phyloP scores from a whole-genome alignment of 1,140 invertebrate genomes.

The Bursaphelenchus mucronatus region DNA sequence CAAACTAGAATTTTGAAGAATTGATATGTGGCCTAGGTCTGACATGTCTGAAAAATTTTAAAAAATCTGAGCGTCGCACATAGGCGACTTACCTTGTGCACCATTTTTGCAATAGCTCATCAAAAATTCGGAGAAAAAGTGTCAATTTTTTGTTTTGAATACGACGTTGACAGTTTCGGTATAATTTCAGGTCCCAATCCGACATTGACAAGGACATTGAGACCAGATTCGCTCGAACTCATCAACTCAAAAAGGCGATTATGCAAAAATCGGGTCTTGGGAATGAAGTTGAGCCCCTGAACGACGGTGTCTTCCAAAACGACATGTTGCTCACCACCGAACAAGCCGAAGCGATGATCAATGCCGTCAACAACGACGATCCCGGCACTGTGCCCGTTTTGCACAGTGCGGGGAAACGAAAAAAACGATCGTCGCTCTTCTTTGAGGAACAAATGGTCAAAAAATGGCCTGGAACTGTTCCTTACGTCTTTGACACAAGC shows the following conservation, averaged over 20 bases:
- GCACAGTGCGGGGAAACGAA: neutral
- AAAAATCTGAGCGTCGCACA: too few species aligned
- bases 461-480: constrained; percentile 43
- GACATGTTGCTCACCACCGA: constrained; percentile 45
- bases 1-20: too few species aligned
- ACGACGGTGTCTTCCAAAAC: constrained; percentile 48
- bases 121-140: too few species aligned
- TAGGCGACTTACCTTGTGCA: too few species aligned
- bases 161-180: constrained; percentile 7
- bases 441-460: constrained; percentile 29
- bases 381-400: constrained; percentile 19
- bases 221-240: constrained; percentile 35
- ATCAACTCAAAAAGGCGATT: constrained; percentile 45
- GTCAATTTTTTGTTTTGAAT: too few species aligned
- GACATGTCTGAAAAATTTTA: too few species aligned
- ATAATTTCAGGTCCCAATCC: constrained; percentile 12
- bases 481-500: constrained; percentile 35
- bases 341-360: constrained; percentile 39
- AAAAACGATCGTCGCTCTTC: constrained; percentile 28
- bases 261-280: constrained; percentile 42
- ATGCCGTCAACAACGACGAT: constrained; percentile 35
- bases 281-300: constrained; percentile 36
- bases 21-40: too few species aligned
- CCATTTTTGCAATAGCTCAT: too few species aligned
- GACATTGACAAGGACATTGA: constrained; percentile 46